Evolutionary conservation across 2,888 invertebrate species (phyloP).

Genomic region (Azorinus chamasolen): DNA sequence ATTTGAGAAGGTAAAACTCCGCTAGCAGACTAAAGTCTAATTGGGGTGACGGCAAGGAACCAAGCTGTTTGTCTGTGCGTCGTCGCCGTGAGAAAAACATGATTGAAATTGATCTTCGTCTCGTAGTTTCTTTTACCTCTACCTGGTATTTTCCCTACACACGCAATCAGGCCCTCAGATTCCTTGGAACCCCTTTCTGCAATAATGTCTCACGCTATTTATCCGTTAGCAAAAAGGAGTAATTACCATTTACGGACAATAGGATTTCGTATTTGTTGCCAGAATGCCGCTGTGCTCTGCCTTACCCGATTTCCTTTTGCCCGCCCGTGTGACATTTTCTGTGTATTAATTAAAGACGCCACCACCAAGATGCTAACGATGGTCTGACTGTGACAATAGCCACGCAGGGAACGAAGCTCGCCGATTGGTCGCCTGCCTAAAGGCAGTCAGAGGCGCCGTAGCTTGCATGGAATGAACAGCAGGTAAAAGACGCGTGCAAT

Average conservation of each 20-base stretch:
- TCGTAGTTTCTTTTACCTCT: conserved; percentile 28
- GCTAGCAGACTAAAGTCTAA: no score
- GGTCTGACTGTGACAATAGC: no score
- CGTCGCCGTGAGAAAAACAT: conserved; percentile 42
- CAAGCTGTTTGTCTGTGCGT: conserved; percentile 24
- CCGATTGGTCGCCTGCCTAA: no score
- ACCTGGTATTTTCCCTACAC: conserved; percentile 26
- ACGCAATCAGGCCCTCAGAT: conserved; percentile 48
- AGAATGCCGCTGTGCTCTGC: conserved; percentile 28
- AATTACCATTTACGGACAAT: conserved; percentile 41
- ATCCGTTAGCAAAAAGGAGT: conserved; percentile 51
- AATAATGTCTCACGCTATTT: conserved; percentile 48
- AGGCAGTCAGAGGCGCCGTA: no score
- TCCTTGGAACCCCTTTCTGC: neutral
- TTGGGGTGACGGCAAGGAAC: conserved; percentile 13
- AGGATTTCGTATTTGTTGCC: conserved; percentile 29
- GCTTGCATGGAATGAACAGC: no score
- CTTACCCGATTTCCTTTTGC: conserved; percentile 40
- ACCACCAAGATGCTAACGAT: conserved; percentile 36
- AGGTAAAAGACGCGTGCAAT: no score
- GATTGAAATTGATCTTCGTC: conserved; percentile 38
- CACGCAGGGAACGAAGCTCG: no score
- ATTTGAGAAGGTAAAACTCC: no score
- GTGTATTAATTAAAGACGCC: conserved; percentile 39
- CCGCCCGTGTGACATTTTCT: conserved; percentile 42